Evolutionary conservation across 2,888 invertebrate genomes (phyloP), one percentile per base, ranked within the genome.

Genomic region (Lasioglossum figueresi): DNA sequence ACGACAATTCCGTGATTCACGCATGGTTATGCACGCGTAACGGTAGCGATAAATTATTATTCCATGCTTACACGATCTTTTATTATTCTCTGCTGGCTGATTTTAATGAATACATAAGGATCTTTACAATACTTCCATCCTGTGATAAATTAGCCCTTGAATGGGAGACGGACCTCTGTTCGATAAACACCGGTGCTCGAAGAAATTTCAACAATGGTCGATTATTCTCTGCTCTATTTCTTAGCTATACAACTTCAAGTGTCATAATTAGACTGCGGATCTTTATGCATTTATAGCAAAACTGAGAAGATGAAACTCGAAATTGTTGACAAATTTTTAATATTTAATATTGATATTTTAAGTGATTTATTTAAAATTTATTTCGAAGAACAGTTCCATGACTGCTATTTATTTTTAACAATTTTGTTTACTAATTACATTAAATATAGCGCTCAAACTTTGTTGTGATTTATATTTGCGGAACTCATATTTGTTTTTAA

Each of bases 1-100:
- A 84, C 85, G 87, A 90, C 91, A 91, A 91, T 91, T 91, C 86
- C 80, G 83, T 90, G 89, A 90, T 91, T 90, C 91, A 91, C 85
- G 87, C 83, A 74, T 84, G 85, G 59, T 80, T 84, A 84, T 86
- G 90, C 84, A 89, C 82, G 85, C 85, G 85, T 84, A 91, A 91
- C 91, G 80, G 56, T 80, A 52, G 79, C 72, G 66, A 87, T 88
- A 88, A 90, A 88, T 88, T 86, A 88, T 82, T 63, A 76, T 73
- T 45, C 56, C 27, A 27, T 45, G 48, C 52, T 40, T 71, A 48
- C 31, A 71, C 43, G 73, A 73, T 59, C 79, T 59, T 81, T 83
- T 85, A 71, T 86, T 83, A 84, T 88, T 85, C 76, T 79, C 81
- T 34, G 12, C 48, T 76, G 8, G n/a, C 14, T 31, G 45, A 79